phyloP scores from a whole-genome alignment of 2,888 invertebrate species.

The Odontocolon sp. region DNA sequence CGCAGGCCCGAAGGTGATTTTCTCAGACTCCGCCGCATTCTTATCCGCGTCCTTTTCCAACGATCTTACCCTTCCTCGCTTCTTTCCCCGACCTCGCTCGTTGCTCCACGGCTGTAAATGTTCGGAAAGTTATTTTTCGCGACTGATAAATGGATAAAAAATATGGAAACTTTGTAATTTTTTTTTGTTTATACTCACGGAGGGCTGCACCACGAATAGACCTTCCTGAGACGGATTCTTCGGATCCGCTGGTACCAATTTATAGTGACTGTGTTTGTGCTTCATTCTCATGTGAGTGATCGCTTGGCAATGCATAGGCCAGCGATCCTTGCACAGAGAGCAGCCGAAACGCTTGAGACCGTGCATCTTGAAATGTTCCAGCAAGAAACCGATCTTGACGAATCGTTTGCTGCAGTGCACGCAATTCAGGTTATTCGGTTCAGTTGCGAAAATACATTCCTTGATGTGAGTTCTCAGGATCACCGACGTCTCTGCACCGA shows the following conservation, averaged over 20 bases:
- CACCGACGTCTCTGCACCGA: slow-evolving; percentile 73
- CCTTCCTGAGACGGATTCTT: slow-evolving; percentile 81
- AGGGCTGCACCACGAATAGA: slow-evolving; percentile 81
- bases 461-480: slow-evolving; percentile 80
- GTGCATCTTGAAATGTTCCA: slow-evolving; percentile 85
- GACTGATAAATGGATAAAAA: too few relatives aligned
- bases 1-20: slow-evolving; percentile 82
- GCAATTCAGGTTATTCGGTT: slow-evolving; percentile 79
- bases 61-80: slow-evolving; percentile 66
- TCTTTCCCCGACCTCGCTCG: slow-evolving; percentile 63
- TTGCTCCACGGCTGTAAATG: background rate
- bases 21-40: slow-evolving; percentile 69
- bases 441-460: slow-evolving; percentile 71
- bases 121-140: too few relatives aligned
- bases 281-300: slow-evolving; percentile 82
- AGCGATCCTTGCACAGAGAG: slow-evolving; percentile 82
- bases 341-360: slow-evolving; percentile 84
- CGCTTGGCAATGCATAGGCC: slow-evolving; percentile 73
- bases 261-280: slow-evolving; percentile 81
- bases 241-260: slow-evolving; percentile 81
- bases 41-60: slow-evolving; percentile 62
- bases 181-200: slow-evolving; percentile 67
- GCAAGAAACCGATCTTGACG: slow-evolving; percentile 80
- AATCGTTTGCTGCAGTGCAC: slow-evolving; percentile 82
- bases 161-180: background rate